Percentiles rank a stretch among this genome's conserved stretches.
These are phyloP conservation scores for Podargus strigoides DNA, from an alignment of 2,797 vertebrate species.

Conservation along the genomic window DNA sequence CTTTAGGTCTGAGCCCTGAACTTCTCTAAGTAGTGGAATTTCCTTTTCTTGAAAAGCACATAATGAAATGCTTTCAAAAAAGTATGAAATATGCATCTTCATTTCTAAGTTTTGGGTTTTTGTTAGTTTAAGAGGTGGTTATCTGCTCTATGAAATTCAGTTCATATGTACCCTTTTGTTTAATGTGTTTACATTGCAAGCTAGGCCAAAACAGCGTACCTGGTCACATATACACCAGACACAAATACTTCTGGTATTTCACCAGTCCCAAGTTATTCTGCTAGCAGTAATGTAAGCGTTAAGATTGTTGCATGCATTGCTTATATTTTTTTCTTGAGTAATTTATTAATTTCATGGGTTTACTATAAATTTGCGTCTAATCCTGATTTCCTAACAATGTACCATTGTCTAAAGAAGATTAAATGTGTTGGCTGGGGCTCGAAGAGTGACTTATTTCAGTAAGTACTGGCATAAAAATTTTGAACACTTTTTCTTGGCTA, in stretches of 20 bases:
- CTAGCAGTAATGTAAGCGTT: not conserved
- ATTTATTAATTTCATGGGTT: not conserved
- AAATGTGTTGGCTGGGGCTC: not conserved
- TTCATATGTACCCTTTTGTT: not conserved
- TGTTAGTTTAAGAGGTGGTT: not conserved
- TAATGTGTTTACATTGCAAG: not conserved
- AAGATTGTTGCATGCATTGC: not conserved
- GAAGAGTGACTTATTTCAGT: not conserved
- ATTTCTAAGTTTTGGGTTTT: not conserved
- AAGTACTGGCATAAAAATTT: not conserved
- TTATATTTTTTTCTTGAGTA: not conserved
- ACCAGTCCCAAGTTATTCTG: not conserved
- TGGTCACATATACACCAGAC: accelerated
- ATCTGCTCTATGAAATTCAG: not conserved
- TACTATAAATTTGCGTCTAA: not conserved
- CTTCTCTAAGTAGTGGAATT: not conserved
- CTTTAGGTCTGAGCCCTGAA: not conserved
- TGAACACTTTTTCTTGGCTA: not conserved
- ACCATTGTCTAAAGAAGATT: not conserved
- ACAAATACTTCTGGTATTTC: not conserved
- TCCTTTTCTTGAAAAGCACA: not conserved
- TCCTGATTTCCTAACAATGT: not conserved
- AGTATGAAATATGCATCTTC: not conserved
- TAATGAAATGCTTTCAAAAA: not conserved
- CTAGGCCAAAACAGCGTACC: not conserved